Conservation (phyloP, 2,888 invertebrate genomes). For the Deilephila elpenor region DNA sequence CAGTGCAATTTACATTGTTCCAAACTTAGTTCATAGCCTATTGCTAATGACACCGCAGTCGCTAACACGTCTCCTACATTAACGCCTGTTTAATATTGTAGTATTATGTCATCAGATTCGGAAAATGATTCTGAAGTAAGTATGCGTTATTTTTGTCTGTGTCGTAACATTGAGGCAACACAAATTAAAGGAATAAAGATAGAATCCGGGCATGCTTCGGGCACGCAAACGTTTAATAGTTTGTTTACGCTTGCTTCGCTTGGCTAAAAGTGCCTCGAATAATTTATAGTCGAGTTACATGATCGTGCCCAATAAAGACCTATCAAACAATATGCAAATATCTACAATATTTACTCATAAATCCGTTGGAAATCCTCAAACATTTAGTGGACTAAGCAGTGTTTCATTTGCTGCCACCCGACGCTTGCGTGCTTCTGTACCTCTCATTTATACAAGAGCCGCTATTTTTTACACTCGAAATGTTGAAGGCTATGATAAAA, state of each 20-base stretch:
- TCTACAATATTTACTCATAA: constrained; percentile 71
- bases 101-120: constrained; percentile 41
- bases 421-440: constrained; percentile 66
- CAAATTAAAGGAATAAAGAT: constrained; percentile 59
- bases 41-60: constrained; percentile 23
- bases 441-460: constrained; percentile 45
- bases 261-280: constrained; percentile 69
- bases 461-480: constrained; percentile 46
- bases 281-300: constrained; percentile 79
- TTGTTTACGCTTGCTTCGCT: constrained; percentile 77
- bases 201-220: constrained; percentile 52
- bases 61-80: constrained; percentile 5
- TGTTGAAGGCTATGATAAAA: constrained; percentile 78
- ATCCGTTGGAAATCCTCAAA: constrained; percentile 60
- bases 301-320: constrained; percentile 76
- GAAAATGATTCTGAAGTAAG: constrained; percentile 64
- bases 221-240: constrained; percentile 76
- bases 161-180: constrained; percentile 45
- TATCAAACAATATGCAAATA: constrained; percentile 78
- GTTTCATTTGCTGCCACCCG: constrained; percentile 64
- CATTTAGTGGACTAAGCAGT: constrained; percentile 67
- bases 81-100: constrained; percentile 12
- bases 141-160: constrained; percentile 51
- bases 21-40: constrained; percentile 39
- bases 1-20: constrained; percentile 55